Conservation (phyloP, 1,140 invertebrate genomes). For the Zaprionus africanus region DNA sequence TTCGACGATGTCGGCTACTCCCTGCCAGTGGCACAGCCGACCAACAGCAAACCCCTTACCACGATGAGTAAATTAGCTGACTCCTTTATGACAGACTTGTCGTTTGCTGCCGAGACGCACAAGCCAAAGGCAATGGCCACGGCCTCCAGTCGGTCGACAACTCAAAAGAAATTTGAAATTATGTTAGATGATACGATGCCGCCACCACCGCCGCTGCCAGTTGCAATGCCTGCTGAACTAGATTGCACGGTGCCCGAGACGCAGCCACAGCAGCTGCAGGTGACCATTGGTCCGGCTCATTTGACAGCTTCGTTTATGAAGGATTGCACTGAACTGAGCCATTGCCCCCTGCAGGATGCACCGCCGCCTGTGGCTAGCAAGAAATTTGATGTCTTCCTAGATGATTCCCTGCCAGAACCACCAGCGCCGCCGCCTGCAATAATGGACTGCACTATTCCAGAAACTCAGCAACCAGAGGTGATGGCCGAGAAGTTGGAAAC, state of each 20-base stretch:
- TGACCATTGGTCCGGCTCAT: conserved; percentile 26
- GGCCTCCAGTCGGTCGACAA: neutral
- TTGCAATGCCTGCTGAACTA: conserved; percentile 6
- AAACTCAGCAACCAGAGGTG: conserved; percentile 30
- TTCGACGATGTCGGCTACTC: conserved; percentile 33
- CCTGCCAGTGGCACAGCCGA: neutral
- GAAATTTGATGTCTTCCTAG: conserved; percentile 58
- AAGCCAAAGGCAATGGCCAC: neutral
- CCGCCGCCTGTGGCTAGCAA: neutral
- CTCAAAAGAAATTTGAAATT: conserved; percentile 53
- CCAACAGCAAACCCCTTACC: neutral
- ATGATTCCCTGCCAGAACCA: conserved; percentile 46
- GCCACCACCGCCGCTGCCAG: neutral
- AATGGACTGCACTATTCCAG: conserved; percentile 36
- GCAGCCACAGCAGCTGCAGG: conserved; percentile 22
- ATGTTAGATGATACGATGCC: conserved; percentile 62
- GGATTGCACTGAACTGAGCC: conserved; percentile 37
- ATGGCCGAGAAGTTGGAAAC: conserved; percentile 22
- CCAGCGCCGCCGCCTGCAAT: neutral
- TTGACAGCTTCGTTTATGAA: conserved; percentile 48
- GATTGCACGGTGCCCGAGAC: conserved; percentile 53
- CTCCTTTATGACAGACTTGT: conserved; percentile 68
- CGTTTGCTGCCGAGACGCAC: conserved; percentile 67
- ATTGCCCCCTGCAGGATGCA: conserved; percentile 9
- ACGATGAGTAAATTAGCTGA: conserved; percentile 45